These are phyloP conservation scores for Sandelia bainsii DNA, from an alignment of 2,797 vertebrate species.

Conservation along the genomic window DNA sequence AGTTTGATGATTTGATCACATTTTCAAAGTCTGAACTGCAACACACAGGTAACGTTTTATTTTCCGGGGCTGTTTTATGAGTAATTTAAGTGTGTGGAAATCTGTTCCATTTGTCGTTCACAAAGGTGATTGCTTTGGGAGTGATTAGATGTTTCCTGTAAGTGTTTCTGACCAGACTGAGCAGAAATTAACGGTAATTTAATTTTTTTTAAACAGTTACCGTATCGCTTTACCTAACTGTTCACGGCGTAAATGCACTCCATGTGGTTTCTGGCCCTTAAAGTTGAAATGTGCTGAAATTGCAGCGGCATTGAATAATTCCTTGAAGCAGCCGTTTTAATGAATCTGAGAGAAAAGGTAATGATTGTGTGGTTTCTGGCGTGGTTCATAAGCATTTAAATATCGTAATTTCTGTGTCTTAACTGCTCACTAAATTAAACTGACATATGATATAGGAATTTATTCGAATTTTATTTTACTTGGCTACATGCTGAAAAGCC, in stretches of 20 bases:
- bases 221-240: constrained; percentile 56
- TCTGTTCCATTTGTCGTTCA: constrained; percentile 48
- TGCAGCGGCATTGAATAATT: constrained; percentile 55
- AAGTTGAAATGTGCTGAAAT: constrained; percentile 49
- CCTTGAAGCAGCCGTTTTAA: constrained; percentile 63
- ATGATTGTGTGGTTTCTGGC: constrained; percentile 55
- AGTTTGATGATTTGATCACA: constrained; percentile 26
- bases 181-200: constrained; percentile 56
- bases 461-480: constrained; percentile 41
- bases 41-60: constrained; percentile 39
- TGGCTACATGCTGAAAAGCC: constrained; percentile 30
- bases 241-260: constrained; percentile 37
- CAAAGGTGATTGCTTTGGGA: constrained; percentile 47
- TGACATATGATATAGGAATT: constrained; percentile 36
- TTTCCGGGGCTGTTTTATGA: constrained; percentile 58
- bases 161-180: constrained; percentile 49
- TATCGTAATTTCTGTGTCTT: constrained; percentile 38
- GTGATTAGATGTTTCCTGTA: constrained; percentile 69
- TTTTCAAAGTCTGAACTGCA: constrained; percentile 31
- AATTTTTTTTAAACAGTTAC: constrained; percentile 57
- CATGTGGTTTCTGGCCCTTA: constrained; percentile 62
- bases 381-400: constrained; percentile 29
- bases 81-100: constrained; percentile 69
- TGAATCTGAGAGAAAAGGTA: constrained; percentile 52
- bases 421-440: constrained; percentile 52